Evolutionary conservation across 2,888 invertebrate species (phyloP).

Genomic region (Apamea crenata): DNA sequence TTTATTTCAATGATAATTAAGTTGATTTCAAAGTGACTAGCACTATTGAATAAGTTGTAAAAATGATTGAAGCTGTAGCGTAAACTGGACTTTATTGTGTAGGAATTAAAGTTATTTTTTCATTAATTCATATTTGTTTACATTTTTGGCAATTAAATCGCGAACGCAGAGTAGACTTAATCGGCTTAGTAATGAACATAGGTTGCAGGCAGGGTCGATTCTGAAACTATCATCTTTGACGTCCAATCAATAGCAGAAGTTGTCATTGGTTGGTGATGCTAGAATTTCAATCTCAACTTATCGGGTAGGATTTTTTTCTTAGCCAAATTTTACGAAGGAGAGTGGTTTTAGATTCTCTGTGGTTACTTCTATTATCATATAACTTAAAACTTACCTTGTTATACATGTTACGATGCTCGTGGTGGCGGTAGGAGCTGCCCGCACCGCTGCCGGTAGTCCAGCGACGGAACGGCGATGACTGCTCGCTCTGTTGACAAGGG

Average conservation of each 20-base stretch:
- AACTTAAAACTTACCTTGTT: slow-evolving; percentile 81
- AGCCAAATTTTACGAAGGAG: background rate
- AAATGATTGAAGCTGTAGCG: too few relatives aligned
- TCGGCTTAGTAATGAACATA: background rate
- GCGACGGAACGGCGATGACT: slow-evolving; percentile 91
- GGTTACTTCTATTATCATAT: background rate
- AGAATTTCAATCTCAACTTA: too few relatives aligned
- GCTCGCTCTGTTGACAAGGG: slow-evolving; percentile 89
- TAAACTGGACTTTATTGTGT: too few relatives aligned
- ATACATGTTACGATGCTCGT: slow-evolving; percentile 89
- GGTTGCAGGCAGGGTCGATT: background rate
- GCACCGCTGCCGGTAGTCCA: slow-evolving; percentile 90
- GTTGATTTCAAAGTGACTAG: too few relatives aligned
- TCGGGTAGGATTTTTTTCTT: too few relatives aligned
- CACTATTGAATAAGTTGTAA: too few relatives aligned
- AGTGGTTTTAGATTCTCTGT: background rate
- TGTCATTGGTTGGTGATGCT: too few relatives aligned
- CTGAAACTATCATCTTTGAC: background rate
- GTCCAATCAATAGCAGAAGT: background rate
- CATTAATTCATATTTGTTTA: too few relatives aligned
- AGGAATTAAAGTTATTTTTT: too few relatives aligned
- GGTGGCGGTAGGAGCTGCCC: slow-evolving; percentile 88
- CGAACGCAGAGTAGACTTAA: background rate
- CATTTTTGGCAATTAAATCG: too few relatives aligned
- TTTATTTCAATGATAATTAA: too few relatives aligned